Evolutionary conservation across 2,113 vertebrate species (phyloP).

Genomic region (Cyprinodon brontotheroides): DNA sequence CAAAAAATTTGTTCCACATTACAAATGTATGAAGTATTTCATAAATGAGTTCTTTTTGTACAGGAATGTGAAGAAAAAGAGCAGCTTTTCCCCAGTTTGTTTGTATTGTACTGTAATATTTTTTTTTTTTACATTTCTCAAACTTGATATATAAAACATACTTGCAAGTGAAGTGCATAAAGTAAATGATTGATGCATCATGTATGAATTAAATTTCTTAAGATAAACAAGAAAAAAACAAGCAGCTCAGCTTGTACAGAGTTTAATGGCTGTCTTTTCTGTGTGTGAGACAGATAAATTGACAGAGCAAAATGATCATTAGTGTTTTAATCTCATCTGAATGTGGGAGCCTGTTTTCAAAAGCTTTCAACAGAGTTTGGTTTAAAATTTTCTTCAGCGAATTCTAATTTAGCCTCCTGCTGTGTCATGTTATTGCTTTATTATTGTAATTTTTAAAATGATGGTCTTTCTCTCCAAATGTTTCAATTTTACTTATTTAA

Average conservation of each 20-base stretch:
- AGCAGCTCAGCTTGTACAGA: background rate
- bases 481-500: background rate
- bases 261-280: background rate
- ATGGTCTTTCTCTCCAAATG: background rate
- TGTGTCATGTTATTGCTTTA: background rate
- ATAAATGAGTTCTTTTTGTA: too few relatives aligned
- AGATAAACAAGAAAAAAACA: background rate
- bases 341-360: background rate
- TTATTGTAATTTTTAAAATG: background rate
- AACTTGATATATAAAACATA: background rate
- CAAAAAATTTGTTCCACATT: too few relatives aligned
- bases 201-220: background rate
- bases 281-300: background rate
- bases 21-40: too few relatives aligned
- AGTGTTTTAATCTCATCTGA: too few relatives aligned
- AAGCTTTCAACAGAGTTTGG: background rate
- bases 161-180: background rate
- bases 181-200: background rate
- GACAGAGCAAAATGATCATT: too few relatives aligned
- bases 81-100: background rate
- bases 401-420: background rate
- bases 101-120: background rate
- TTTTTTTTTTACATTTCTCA: background rate
- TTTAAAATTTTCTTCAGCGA: background rate
- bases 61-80: background rate